Conservation (phyloP, 1,140 invertebrate genomes). For the Bombus soroeensis region DNA sequence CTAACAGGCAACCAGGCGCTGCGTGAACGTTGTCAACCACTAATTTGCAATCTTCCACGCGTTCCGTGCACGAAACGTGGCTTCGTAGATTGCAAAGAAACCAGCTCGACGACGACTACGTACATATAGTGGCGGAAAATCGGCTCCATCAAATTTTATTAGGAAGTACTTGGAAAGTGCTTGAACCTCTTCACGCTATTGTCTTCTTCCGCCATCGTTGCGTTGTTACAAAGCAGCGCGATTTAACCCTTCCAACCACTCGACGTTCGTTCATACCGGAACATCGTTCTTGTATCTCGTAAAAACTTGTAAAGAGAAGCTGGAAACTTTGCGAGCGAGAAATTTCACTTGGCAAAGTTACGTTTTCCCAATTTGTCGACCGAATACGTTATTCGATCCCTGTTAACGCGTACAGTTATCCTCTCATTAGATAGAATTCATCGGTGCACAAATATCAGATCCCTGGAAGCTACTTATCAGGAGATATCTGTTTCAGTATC, state of each 20-base stretch:
- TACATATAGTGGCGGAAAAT: neutral
- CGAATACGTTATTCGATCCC: slow-evolving; percentile 23
- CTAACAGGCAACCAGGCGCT: neutral
- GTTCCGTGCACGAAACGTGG: neutral
- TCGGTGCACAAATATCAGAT: neutral
- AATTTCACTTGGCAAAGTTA: slow-evolving; percentile 38
- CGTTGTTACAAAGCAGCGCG: slow-evolving; percentile 13
- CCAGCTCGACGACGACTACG: neutral
- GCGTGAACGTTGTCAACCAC: slow-evolving; percentile 8
- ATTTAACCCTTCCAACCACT: slow-evolving; percentile 6
- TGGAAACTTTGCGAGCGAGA: neutral
- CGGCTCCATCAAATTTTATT: slow-evolving; percentile 45
- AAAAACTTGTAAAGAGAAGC: neutral
- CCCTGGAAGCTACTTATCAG: slow-evolving; percentile 25
- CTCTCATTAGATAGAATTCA: slow-evolving; percentile 17
- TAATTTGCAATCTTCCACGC: slow-evolving; percentile 2
- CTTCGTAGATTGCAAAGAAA: neutral
- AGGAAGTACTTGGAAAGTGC: slow-evolving; percentile 36
- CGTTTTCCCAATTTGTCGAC: slow-evolving; percentile 7
- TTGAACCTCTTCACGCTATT: slow-evolving; percentile 32
- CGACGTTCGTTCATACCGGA: neutral
- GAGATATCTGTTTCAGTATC: neutral
- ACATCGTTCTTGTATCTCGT: neutral
- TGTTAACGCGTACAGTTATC: slow-evolving; percentile 55
- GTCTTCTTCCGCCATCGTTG: slow-evolving; percentile 26